Evolutionary conservation across 2,888 invertebrate species (phyloP), one percentile per base, ranked within the genome.

Genomic region (Lumbricus terrestris): DNA sequence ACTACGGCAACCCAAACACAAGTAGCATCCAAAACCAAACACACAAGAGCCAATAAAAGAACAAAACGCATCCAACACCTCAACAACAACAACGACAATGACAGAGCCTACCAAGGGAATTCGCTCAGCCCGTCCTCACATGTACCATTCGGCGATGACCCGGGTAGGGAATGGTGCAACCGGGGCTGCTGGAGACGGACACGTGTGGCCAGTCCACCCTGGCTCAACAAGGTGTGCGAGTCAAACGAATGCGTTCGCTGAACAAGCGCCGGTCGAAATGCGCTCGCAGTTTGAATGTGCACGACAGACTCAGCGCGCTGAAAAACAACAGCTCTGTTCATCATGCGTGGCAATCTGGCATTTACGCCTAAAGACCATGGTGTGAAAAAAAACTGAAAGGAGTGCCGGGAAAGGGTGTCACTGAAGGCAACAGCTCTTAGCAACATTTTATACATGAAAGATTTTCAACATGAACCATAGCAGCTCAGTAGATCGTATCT

Each of bases 241-340:
- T 85, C 85, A 85, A 85, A 85, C 85, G 85, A 85, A 37, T 85
- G 85, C 3, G 85, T 85, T 37, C 85, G 85, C 85, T 85, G 85
- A 34, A 85, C 85, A 85, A 85, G 85, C 35, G 85, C 85, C 18
- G 85, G 85, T 85, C 85, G 85, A 85, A 85, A 85, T 20, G 37
- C 85, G 18, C 85, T 35, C 5, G 35, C 18, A 23, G 13, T 23
- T 33, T 85, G 85, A 37, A 37, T 33, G 85, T 37, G 35, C 35
- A 85, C 35, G 15, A 85, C 85, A 34, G 85, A 85, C 85, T 85
- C 85, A 33, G 85, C 85, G 35, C 85, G 85, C 85, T 85, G 85
- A 85, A 85, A 85, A 34, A 85, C 34, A 85, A 85, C 85, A 85
- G 85, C 35, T 16, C 35, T 35, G 35, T 33, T 35, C 85, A 37